Evolutionary conservation across 2,113 vertebrate genomes (phyloP).

Genomic region (Rattus norvegicus): DNA sequence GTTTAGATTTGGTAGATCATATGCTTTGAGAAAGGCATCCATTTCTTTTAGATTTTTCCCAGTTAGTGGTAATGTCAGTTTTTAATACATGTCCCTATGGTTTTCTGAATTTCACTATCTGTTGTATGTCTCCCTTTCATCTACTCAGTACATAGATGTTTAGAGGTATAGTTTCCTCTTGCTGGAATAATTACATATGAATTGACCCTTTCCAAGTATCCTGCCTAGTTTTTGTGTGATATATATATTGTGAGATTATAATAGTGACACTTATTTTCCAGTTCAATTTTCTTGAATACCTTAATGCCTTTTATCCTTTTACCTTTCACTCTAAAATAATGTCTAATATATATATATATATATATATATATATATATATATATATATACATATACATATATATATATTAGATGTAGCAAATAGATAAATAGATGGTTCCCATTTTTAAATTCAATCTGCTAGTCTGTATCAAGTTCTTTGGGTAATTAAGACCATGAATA

Average conservation of each 20-base stretch:
- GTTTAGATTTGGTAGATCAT: background rate
- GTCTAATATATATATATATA: too few relatives aligned
- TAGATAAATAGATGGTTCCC: background rate
- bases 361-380: too few relatives aligned
- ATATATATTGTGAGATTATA: background rate
- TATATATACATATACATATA: too few relatives aligned
- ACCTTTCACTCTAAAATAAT: background rate
- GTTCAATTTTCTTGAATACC: background rate
- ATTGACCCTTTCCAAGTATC: background rate
- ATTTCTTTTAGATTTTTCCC: background rate
- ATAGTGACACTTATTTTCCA: background rate
- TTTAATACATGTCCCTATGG: background rate
- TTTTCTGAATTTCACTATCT: background rate
- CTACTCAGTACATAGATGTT: background rate
- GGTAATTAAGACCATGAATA: background rate
- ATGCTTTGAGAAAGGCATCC: background rate
- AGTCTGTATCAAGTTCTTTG: background rate
- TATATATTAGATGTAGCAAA: background rate
- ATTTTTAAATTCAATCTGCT: background rate
- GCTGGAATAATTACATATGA: background rate
- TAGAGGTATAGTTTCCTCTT: background rate
- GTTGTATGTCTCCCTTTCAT: background rate
- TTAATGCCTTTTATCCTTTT: background rate
- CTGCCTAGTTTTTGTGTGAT: background rate
- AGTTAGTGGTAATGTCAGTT: background rate